Evolutionary conservation across 2,113 vertebrate genomes (phyloP).

Genomic region (crab-eating macaque (Macaca fascicularis)): T2T-MFA8v1.1 NC_088379.1:156840501-156841000

Average conservation of each 20-base stretch:
- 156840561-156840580: not conserved
- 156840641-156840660: not conserved
- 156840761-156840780: not conserved
- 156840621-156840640: not conserved
- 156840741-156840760: not conserved
- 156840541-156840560: not conserved
- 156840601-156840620: not conserved
- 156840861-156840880: not conserved
- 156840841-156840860: too few relatives aligned
- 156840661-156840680: not conserved
- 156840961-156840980: not conserved
- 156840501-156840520: not conserved
- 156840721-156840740: not conserved
- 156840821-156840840: not conserved
- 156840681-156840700: not conserved
- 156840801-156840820: not conserved
- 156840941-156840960: not conserved
- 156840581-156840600: not conserved
- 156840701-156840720: not conserved
- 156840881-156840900: not conserved
- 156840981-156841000: not conserved
- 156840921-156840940: not conserved
- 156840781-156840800: not conserved
- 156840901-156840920: not conserved
- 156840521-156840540: not conserved